Percentiles rank a stretch among this genome's conserved stretches.
These are phyloP conservation scores for Brienomyrus longianalis DNA, from an alignment of 2,113 vertebrate species.

Conservation along the genomic window DNA sequence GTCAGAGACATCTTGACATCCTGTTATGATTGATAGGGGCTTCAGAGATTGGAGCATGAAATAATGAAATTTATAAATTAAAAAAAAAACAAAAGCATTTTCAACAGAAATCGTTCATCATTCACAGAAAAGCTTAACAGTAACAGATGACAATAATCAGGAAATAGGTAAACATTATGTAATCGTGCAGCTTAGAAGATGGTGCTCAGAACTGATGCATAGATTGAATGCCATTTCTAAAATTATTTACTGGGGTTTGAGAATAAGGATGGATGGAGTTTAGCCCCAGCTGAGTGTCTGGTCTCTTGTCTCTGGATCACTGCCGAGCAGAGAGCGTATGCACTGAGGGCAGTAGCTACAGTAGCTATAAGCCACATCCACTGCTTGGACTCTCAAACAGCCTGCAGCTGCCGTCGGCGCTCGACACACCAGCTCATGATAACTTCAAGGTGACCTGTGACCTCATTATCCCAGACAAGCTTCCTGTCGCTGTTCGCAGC, in stretches of 20 bases:
- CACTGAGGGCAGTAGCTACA: not conserved
- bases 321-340: too few species aligned
- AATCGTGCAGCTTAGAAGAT: not conserved
- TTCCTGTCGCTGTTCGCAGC: not conserved
- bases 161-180: not conserved
- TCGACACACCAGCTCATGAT: not conserved
- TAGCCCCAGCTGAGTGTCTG: not conserved
- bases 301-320: not conserved
- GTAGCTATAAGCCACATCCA: not conserved
- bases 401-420: not conserved
- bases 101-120: not conserved
- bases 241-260: not conserved
- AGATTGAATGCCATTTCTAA: not conserved
- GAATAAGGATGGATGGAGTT: not conserved
- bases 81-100: not conserved
- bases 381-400: not conserved
- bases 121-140: not conserved
- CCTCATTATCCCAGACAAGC: conserved; percentile 15
- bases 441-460: conserved; percentile 17
- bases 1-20: conserved; percentile 2
- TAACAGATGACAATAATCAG: not conserved
- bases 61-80: not conserved
- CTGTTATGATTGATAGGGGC: not conserved
- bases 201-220: not conserved
- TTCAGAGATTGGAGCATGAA: not conserved